Evolutionary conservation across 1,140 invertebrate species (phyloP), one percentile per base, ranked within the genome.

Genomic region (Coenobita brevimanus): DNA sequence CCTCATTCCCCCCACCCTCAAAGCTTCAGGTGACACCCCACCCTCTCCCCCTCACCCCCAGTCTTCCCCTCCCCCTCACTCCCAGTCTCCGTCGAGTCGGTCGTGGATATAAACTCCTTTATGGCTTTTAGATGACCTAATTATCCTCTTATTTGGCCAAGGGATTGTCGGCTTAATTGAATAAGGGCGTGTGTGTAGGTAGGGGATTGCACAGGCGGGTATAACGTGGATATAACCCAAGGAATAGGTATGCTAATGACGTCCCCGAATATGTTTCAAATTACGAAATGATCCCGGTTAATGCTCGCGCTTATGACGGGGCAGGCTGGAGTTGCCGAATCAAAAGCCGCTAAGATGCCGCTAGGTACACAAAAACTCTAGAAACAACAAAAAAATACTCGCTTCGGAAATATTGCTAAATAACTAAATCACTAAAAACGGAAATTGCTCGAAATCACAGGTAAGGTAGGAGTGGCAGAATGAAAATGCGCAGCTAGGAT

Each of bases 41-140:
- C 3, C 50, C 78, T 36, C 46, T 24, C 27, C 76, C 36, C 64
- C 67, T 33, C 73, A 30, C 30, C 84, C 57, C 36, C 75, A 30
- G 43, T 27, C 79, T 57, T 78, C 67, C 79, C 73, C 69, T 24
- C n/a, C 60, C 71, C 38, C 71, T 24, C 62, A 81, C n/a, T 33
- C 84, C 36, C 62, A 46, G 57, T 54, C 73, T 36, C 82, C 50
- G 73, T 36, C 82, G 27, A 54, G 36, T 67, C 85, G 78, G 85
- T 89, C 88, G 88, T 89, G 88, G 81, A 84, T 84, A 89, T 89
- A 84, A 84, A 89, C 71, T 83, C 81, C 71, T 89, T 89, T 84
- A 89, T 89, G 73, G 88, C 82, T 89, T 89, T 89, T 89, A 89
- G 88, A 89, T 89, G 88, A 89, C 88, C 88, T 89, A 89, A 89